Evolutionary conservation across 2,888 invertebrate genomes (phyloP), one percentile per base, ranked within the genome.

Genomic region (Melikaiella ostensackeni): DNA sequence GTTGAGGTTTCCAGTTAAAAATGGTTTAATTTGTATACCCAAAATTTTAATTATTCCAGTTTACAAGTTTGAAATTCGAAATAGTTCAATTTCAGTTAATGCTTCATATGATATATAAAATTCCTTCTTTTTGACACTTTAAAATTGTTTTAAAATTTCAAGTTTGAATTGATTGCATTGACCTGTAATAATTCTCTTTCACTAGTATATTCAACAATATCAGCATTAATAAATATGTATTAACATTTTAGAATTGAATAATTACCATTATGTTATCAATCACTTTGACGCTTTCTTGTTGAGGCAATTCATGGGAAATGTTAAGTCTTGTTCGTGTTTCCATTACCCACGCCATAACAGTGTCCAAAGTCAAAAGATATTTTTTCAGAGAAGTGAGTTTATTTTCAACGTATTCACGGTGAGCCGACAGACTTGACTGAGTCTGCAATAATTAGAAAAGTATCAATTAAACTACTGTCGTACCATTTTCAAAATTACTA

Each of bases 371-470:
- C 81, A 92, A 92, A 66, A 92, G 89, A 89, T 93, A 93, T 89
- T 93, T 93, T 88, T 92, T 92, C 82, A 95, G 92, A 82, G 94
- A 93, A 16, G 92, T 86, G 87, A 94, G 91, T 91, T 94, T 94
- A 84, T 92, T 92, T 85, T 92, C 92, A 63, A 94, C 92, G 88
- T 93, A 93, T 84, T 93, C 93, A 64, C 93, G 92, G 89, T 94
- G 94, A 80, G 92, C 92, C 6, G 91, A 87, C 79, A 94, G 89
- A 79, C 91, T 91, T 7, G 89, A 82, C 80, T 91, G 91, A 19
- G 93, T 92, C 94, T 94, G 83, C 27, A 86, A 84, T 79, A 84
- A 82, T 77, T 61, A 74, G 70, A 76, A 66, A 27, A 59, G 50
- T 55, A 50, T 70, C 30, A 70, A n/a, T 50, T 19, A 33, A 33